Conservation (phyloP, 2,888 invertebrate genomes). For the Fragum fragum region DNA sequence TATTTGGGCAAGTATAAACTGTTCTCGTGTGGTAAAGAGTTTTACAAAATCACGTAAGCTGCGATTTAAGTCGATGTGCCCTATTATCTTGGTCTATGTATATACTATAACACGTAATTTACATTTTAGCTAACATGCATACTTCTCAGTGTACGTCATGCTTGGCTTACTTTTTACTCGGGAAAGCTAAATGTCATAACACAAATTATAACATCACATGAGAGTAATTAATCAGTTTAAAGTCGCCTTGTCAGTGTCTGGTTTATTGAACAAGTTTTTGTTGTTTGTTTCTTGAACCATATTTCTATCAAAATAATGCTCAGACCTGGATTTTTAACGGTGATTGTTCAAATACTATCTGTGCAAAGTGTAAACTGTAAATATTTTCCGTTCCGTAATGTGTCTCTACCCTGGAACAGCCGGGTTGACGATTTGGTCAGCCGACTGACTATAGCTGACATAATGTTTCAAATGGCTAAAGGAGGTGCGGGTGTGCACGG, state of each 20-base stretch:
- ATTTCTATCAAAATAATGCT: neutral
- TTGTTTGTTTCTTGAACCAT: neutral
- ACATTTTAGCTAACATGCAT: too few species aligned
- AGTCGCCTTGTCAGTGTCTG: neutral
- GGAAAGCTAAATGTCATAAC: too few species aligned
- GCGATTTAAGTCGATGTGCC: too few species aligned
- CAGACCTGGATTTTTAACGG: neutral
- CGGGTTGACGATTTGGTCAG: conserved; percentile 83
- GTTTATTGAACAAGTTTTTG: neutral
- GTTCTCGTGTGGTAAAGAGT: too few species aligned
- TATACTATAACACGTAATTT: too few species aligned
- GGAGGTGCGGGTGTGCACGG: conserved; percentile 74
- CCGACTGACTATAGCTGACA: conserved; percentile 80
- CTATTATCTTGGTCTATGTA: too few species aligned
- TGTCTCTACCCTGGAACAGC: conserved; percentile 77
- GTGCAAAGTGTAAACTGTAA: neutral
- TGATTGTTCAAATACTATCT: neutral
- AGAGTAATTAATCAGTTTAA: too few species aligned
- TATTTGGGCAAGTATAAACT: too few species aligned
- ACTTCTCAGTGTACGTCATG: too few species aligned
- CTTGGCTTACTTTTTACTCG: too few species aligned
- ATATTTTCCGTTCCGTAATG: conserved; percentile 81
- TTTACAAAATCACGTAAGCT: too few species aligned
- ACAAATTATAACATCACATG: too few species aligned
- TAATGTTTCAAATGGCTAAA: conserved; percentile 77